These are phyloP conservation scores for Rhinichthys klamathensis DNA, from an alignment of 2,113 vertebrate genomes.

Conservation along the genomic window DNA sequence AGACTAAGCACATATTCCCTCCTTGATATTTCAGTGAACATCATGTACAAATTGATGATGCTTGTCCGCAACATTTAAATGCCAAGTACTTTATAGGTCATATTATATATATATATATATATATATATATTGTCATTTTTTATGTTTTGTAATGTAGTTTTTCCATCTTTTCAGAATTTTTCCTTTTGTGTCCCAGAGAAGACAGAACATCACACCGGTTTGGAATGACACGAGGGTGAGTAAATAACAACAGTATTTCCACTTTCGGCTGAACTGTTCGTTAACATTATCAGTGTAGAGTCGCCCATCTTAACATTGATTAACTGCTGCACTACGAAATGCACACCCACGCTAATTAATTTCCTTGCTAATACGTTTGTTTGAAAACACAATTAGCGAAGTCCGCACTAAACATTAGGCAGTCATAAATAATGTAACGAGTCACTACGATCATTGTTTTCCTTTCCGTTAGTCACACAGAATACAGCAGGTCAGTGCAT, in stretches of 20 bases:
- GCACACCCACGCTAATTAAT: conserved; percentile 23
- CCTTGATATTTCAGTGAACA: conserved; percentile 9
- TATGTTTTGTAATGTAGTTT: neutral
- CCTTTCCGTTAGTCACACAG: neutral
- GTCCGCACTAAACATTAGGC: neutral
- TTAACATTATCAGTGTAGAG: neutral
- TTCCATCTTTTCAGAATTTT: neutral
- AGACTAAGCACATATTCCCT: conserved; percentile 1
- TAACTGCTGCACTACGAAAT: neutral
- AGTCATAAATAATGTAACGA: conserved; percentile 32
- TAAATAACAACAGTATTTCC: neutral
- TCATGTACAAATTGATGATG: neutral
- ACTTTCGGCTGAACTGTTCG: neutral
- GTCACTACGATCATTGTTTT: conserved; percentile 40
- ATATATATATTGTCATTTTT: neutral
- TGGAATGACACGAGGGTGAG: neutral
- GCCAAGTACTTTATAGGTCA: conserved; percentile 6
- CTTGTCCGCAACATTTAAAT: conserved; percentile 10
- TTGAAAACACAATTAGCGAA: conserved; percentile 35
- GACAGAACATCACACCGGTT: neutral
- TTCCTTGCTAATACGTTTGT: conserved; percentile 34
- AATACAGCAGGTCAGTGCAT: conserved; percentile 8
- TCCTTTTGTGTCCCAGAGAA: neutral
- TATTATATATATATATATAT: neutral
- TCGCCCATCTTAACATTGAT: neutral